These are phyloP conservation scores for Teinopalpus imperialis DNA, from an alignment of 2,888 invertebrate species.

Conservation along the genomic window DNA sequence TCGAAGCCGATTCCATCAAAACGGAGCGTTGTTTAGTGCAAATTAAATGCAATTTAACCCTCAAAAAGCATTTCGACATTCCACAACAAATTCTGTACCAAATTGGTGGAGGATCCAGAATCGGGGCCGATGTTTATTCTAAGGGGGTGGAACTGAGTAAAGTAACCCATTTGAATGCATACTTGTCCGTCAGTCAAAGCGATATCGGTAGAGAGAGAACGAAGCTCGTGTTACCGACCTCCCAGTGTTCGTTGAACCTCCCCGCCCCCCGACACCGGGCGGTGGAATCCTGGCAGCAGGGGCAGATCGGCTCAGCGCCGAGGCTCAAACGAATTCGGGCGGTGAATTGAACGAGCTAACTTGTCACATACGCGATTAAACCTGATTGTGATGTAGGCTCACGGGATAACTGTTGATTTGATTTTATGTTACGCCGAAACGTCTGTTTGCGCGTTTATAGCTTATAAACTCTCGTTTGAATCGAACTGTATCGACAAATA, in stretches of 20 bases:
- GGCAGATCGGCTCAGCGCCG: constrained; percentile 23
- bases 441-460: constrained; percentile 79
- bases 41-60: constrained; percentile 79
- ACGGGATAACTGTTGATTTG: constrained; percentile 81
- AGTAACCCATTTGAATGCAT: constrained; percentile 89
- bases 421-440: constrained; percentile 80
- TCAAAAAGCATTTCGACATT: constrained; percentile 75
- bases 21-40: constrained; percentile 72
- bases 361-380: constrained; percentile 81
- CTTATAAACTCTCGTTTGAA: constrained; percentile 76
- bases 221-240: constrained; percentile 57
- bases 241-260: constrained; percentile 43
- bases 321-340: constrained; percentile 34
- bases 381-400: constrained; percentile 81
- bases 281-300: constrained; percentile 9
- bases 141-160: constrained; percentile 72
- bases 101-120: constrained; percentile 72
- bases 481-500: constrained; percentile 72
- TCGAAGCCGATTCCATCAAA: constrained; percentile 50
- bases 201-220: constrained; percentile 76
- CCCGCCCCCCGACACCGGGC: constrained; percentile 36
- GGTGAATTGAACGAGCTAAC: constrained; percentile 58
- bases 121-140: constrained; percentile 65
- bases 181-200: constrained; percentile 87
- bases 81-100: constrained; percentile 78